These are phyloP conservation scores for Sebastes baramenuke DNA, from an alignment of 2,797 vertebrate genomes.

Conservation along the genomic window DNA sequence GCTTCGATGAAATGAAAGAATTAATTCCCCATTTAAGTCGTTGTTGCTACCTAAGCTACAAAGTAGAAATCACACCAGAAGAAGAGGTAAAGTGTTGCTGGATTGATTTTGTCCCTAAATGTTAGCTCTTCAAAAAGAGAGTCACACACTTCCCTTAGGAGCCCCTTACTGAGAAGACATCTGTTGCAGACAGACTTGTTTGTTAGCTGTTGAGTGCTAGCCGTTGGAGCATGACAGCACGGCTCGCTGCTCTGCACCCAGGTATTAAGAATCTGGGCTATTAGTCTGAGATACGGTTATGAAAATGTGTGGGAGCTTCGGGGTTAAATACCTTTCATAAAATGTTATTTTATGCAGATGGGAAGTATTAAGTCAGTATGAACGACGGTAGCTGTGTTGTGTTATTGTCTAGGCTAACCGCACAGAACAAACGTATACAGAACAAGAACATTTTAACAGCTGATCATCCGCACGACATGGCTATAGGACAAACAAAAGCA, in stretches of 20 bases:
- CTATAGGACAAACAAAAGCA: conserved; percentile 66
- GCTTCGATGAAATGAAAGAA: conserved; percentile 35
- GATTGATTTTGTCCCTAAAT: conserved; percentile 12
- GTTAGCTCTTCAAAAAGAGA: conserved; percentile 8
- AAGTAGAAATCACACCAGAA: conserved; percentile 23
- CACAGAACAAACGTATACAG: conserved; percentile 42
- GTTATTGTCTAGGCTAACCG: conserved; percentile 9
- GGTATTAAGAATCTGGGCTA: conserved; percentile 1
- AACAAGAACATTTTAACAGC: conserved; percentile 41
- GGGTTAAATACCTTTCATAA: neutral
- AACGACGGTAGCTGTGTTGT: neutral
- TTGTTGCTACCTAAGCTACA: conserved; percentile 8
- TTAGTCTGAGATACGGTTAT: neutral
- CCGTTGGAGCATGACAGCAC: neutral
- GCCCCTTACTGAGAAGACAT: conserved; percentile 50
- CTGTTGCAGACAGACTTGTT: conserved; percentile 61
- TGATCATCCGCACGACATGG: conserved; percentile 1
- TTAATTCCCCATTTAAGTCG: neutral
- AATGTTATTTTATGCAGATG: neutral
- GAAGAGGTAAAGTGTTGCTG: neutral
- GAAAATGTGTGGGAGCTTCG: neutral
- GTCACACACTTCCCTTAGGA: conserved; percentile 31
- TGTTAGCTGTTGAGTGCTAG: conserved; percentile 19
- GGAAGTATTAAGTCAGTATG: neutral
- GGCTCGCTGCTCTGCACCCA: conserved; percentile 4